Base-by-base conservation (phyloP, 2,113 vertebrate species). In the Pogonocichla stellata region DNA sequence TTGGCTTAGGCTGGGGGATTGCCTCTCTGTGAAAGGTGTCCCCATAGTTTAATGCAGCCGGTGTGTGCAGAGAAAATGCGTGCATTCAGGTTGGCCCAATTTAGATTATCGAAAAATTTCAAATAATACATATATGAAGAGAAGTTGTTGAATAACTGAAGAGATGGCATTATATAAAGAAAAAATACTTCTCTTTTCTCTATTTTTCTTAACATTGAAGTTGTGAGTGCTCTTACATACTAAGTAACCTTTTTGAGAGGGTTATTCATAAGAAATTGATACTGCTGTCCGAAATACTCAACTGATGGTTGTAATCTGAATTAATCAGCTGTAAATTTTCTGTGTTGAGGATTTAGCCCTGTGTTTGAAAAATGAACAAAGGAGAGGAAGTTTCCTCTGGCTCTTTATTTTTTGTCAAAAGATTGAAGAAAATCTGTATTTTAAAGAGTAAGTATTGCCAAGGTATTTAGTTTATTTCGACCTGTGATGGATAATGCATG, bases 311-410 rank as follows among this genome's bases (percentile, higher is more conserved):
- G 48, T 93, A 95, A 90, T 83, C 73, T 88, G 51, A 38, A 31
- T 90, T 92, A 96, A 45, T 72, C 54, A 92, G 50, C 72, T 80
- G 8, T 66, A 71, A 73, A 67, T 92, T 70, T 75, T 86, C 84
- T 51, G 6, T 75, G 45, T 45, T 79, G 43, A 33, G 38, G 54
- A 65, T 70, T 60, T 86, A 92, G n/a, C 10, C 19, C 31, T 66
- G 9, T 43, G 13, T 80, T 69, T 83, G 47, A 80, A 67, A 88
- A 90, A 72, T 0, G 1, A 61, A 34, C 2, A 36, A 73, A 83
- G 28, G 45, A 65, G 38, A 71, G 25, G 40, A 90, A 65, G 7
- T 50, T 56, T 91, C 51, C 9, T 24, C 16, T 75, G 10, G 5
- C 12, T 91, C 43, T 86, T 34, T 29, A 65, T 9, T 74, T 90